These are phyloP conservation scores for Otolemur garnettii DNA, from an alignment of 2,113 vertebrate species.

Conservation along the genomic window DNA sequence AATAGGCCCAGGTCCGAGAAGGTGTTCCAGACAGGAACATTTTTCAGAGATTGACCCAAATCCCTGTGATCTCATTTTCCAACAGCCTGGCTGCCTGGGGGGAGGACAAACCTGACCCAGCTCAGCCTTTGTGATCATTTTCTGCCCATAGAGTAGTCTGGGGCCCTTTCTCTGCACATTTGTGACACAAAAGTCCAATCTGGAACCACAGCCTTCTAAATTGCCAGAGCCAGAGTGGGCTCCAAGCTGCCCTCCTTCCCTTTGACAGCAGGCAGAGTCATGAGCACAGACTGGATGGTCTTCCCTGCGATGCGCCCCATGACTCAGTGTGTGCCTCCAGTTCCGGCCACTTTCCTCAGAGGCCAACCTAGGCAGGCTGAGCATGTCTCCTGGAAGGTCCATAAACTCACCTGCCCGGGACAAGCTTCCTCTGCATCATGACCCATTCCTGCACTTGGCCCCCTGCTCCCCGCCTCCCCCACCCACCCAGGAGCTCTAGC, in stretches of 20 bases:
- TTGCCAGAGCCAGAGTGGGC: rapidly evolving
- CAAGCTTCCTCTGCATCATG: not conserved
- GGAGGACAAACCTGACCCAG: not conserved
- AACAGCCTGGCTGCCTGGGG: not conserved
- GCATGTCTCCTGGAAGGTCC: too few relatives aligned
- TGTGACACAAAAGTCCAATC: not conserved
- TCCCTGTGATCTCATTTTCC: not conserved
- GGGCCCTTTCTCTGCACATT: not conserved
- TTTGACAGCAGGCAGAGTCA: rapidly evolving
- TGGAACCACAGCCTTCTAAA: not conserved
- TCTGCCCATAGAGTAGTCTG: rapidly evolving
- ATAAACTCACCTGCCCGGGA: rapidly evolving
- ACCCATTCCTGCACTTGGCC: too few relatives aligned
- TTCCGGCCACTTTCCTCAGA: not conserved
- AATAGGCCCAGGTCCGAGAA: constrained; percentile 55
- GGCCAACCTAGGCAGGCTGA: not conserved
- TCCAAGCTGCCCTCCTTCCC: not conserved
- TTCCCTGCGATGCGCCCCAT: rapidly evolving
- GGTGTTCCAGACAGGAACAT: not conserved
- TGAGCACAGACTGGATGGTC: rapidly evolving
- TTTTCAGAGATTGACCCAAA: constrained; percentile 21
- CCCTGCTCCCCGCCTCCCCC: not conserved
- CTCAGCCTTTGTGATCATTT: not conserved
- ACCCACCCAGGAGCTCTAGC: not conserved
- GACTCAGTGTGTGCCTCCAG: rapidly evolving